Evolutionary conservation across 2,888 invertebrate species (phyloP).

Genomic region (Cryptosula pallasiana): DNA sequence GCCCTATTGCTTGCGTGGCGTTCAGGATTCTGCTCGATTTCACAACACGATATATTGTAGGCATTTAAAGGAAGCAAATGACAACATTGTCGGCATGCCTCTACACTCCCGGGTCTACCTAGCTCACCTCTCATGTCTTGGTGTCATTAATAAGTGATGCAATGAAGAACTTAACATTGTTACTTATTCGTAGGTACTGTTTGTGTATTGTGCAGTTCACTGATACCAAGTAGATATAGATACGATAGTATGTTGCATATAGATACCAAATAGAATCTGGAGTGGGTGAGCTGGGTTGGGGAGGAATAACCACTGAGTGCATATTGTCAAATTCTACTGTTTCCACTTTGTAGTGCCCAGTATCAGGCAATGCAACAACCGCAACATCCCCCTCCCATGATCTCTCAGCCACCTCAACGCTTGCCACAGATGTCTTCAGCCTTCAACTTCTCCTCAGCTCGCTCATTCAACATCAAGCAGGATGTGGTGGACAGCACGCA

Average conservation of each 20-base stretch:
- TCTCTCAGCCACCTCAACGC: neutral
- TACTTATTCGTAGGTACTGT: no score
- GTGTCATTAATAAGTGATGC: no score
- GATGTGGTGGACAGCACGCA: constrained; percentile 8
- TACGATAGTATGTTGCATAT: neutral
- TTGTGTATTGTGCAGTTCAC: no score
- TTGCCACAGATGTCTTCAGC: constrained; percentile 3
- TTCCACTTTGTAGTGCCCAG: neutral
- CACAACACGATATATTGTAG: neutral
- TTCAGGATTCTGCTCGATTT: constrained; percentile 23
- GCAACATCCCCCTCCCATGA: neutral
- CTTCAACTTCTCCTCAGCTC: constrained; percentile 21
- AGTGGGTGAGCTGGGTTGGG: neutral
- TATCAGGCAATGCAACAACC: neutral
- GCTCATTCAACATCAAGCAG: constrained; percentile 8
- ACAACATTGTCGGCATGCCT: neutral
- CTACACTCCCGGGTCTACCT: neutral
- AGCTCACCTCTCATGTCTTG: neutral
- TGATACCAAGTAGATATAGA: no score
- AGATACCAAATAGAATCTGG: neutral
- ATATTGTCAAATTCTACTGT: neutral
- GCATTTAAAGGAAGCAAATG: no score
- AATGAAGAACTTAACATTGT: no score
- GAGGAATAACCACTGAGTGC: constrained; percentile 14
- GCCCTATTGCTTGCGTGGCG: neutral